phyloP scores from a whole-genome alignment of 2,113 vertebrate species.

The Epinephelus moara region DNA sequence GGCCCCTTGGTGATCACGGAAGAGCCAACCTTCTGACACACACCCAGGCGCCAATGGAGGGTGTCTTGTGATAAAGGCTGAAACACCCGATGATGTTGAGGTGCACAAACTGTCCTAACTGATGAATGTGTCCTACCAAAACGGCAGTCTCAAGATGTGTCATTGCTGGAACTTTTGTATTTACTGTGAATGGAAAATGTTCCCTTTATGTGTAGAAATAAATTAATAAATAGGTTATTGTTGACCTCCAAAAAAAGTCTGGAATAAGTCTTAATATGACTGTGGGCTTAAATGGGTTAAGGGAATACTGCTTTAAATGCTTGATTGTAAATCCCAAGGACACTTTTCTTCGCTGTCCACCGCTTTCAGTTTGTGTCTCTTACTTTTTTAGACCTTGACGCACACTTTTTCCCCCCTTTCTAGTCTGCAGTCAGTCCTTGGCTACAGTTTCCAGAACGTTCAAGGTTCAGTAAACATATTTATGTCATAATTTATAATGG shows the following conservation, averaged over 20 bases:
- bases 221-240: not conserved
- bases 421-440: constrained; percentile 35
- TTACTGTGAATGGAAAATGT: not conserved
- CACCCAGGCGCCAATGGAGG: too few relatives aligned
- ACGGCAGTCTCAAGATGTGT: too few relatives aligned
- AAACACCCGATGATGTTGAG: too few relatives aligned
- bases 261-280: constrained; percentile 17
- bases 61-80: too few relatives aligned
- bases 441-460: constrained; percentile 30
- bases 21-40: too few relatives aligned
- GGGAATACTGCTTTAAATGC: constrained; percentile 29
- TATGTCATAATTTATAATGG: constrained; percentile 32
- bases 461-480: constrained; percentile 66
- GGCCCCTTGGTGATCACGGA: too few relatives aligned
- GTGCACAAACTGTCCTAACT: too few relatives aligned
- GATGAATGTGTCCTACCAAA: too few relatives aligned
- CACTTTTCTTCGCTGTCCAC: not conserved
- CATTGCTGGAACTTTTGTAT: not conserved
- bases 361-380: not conserved
- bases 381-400: constrained; percentile 18
- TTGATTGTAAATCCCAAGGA: constrained; percentile 4
- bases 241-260: not conserved
- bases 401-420: not conserved
- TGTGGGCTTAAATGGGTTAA: not conserved
- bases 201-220: too few relatives aligned